These are phyloP conservation scores for Calephelis virginiensis DNA, from an alignment of 1,140 invertebrate species.

Conservation along the genomic window DNA sequence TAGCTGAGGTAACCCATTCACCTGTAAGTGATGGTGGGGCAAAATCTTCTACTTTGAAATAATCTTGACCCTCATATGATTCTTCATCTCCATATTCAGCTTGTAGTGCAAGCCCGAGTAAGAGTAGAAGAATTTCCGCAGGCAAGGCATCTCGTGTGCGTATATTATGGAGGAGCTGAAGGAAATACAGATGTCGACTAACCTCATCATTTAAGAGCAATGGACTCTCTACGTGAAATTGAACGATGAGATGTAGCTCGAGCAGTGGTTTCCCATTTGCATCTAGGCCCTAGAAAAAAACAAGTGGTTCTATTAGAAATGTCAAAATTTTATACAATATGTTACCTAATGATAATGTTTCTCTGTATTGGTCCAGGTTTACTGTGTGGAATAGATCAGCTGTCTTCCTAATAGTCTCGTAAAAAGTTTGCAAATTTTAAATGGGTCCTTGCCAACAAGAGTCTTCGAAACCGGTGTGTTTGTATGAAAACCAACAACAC, in stretches of 20 bases:
- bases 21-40: conserved; percentile 69
- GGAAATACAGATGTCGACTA: conserved; percentile 94
- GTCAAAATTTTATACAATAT: not conserved
- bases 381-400: no score
- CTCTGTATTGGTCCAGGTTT: not conserved
- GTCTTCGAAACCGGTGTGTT: no score
- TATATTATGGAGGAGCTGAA: conserved; percentile 95
- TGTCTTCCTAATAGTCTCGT: no score
- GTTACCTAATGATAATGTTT: not conserved
- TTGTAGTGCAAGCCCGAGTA: conserved; percentile 93
- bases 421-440: no score
- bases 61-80: conserved; percentile 82
- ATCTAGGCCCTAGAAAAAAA: conserved; percentile 88
- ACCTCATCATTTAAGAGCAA: conserved; percentile 92
- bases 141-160: conserved; percentile 83
- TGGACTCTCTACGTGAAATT: conserved; percentile 96
- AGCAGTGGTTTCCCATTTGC: conserved; percentile 92
- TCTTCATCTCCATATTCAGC: conserved; percentile 91
- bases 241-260: conserved; percentile 94
- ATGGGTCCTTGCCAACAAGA: no score
- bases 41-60: conserved; percentile 91
- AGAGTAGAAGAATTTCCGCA: conserved; percentile 84
- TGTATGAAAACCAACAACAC: no score
- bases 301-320: conserved; percentile 23
- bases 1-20: conserved; percentile 80